Base-by-base conservation (phyloP, 35 echinoderm and acorn worm species). In the Ophiothrix spiculata region DNA sequence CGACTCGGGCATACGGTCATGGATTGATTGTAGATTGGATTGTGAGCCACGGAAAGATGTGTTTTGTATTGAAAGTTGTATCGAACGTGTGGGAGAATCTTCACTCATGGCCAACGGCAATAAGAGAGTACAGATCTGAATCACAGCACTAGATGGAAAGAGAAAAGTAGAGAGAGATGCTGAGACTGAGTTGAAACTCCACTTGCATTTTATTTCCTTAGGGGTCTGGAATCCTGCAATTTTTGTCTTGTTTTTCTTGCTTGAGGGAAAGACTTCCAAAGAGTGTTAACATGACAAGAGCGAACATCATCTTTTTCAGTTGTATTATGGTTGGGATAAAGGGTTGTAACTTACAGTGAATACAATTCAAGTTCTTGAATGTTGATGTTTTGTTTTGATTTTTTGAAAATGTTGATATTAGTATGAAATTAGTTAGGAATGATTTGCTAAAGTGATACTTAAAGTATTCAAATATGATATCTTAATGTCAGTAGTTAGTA, bases 21-120 rank as follows among this genome's bases (percentile, higher is more conserved):
- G 60, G 60, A 69, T 69, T 69, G 60, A 69, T 69, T 69, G 60
- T 69, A 69, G 60, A 69, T 69, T 69, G 60, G 60, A 69, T 69
- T 69, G 60, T 69, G 60, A 69, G 60, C 60, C 60, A n/a, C n/a
- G 60, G 60, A n/a, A 28, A 69, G 60, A 69, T 69, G 60, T 69
- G 60, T 69, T 69, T 69, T 69, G 60, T 69, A 69, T 69, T 28
- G 60, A 69, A 25, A 69, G 60, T 69, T 69, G 60, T 69, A 69
- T 69, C 60, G 60, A 69, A 28, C 60, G 60, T 15, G 60, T 69
- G 60, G 60, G 60, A 69, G 60, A 69, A 69, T 4, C 60, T 69
- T 10, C 10, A 25, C 16, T 15, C 29, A 69, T 69, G 60, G 60
- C 60, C 60, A 69, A 15, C 3, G 60, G 60, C 60, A 2, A 69